Evolutionary conservation across 2,113 vertebrate genomes (phyloP), one percentile per base, ranked within the genome.

Genomic region (Eupsittula cactorum): DNA sequence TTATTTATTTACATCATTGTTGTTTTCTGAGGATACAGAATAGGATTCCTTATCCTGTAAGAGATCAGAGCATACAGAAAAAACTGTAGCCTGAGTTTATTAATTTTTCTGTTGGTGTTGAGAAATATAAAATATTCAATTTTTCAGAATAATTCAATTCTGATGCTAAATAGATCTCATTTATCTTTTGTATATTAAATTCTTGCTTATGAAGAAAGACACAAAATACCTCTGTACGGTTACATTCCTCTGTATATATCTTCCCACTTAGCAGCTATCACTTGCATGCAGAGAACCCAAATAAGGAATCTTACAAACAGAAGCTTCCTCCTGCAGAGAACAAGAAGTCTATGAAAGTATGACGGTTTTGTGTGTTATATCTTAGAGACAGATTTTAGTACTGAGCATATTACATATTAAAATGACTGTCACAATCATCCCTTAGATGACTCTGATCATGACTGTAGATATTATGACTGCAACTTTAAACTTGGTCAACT

Each of bases 301-400:
- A 2, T 5, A 28, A 57, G 44, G 37, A 47, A 88, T 19, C 53
- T 49, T 29, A 27, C 39, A 42, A 13, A 11, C 35, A 82, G 39
- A 25, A 52, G 53, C n/a, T 44, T 37, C 50, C 53, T 41, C 74
- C 77, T 75, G 65, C 70, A 63, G 82, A 55, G 65, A 65, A 23
- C 11, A 35, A 37, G 1, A 29, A 15, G 8, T 1, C 21, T 3
- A 0, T 9, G 35, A 19, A 67, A 62, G 6, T 5, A 33, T 1
- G 29, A 13, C 3, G 25, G 1, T 2, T 65, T 5, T 62, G 18
- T 27, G 47, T 25, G 55, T 14, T 39, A 3, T 0, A 60, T 1
- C 57, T 35, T 16, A 33, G n/a, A 27, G 57, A 27, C 0, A 71
- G n/a, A 17, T 37, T 41, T 57, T 28, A 57, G 21, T 11, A 37